Conservation (phyloP, 2,113 vertebrate genomes). For the Prunella fulvescens region DNA sequence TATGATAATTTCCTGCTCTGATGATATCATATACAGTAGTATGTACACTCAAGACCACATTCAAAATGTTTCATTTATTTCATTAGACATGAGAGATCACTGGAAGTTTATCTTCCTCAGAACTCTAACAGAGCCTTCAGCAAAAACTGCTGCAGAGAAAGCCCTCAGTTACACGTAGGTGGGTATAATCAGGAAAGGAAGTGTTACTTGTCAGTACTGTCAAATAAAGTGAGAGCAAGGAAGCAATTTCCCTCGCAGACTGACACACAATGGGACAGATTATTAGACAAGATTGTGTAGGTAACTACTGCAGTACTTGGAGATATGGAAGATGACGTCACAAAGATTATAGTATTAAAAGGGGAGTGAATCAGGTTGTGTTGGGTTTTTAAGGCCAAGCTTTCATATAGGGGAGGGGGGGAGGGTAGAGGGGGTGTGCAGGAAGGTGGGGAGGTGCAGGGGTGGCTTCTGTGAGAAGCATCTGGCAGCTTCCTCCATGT, state of each 20-base stretch:
- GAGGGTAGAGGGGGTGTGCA: rapidly evolving
- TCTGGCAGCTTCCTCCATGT: neutral
- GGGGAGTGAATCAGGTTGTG: neutral
- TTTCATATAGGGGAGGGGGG: rapidly evolving
- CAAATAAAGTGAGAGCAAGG: slow-evolving; percentile 29
- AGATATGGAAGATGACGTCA: slow-evolving; percentile 11
- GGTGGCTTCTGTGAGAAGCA: neutral
- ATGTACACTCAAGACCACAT: neutral
- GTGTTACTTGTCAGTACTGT: slow-evolving; percentile 2
- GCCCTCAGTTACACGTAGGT: neutral
- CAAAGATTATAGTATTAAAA: neutral
- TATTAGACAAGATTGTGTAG: slow-evolving; percentile 22
- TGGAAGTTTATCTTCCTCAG: neutral
- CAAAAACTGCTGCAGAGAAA: neutral
- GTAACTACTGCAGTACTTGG: neutral
- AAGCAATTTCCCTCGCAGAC: slow-evolving; percentile 3
- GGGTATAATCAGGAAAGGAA: slow-evolving; percentile 53
- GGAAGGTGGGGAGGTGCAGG: neutral
- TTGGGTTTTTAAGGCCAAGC: neutral
- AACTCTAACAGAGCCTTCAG: neutral
- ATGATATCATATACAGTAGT: neutral
- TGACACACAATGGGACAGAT: slow-evolving; percentile 2
- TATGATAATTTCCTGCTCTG: neutral
- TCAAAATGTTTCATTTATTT: neutral
- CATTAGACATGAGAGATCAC: neutral